Percentiles rank a stretch among this genome's conserved stretches.
phyloP scores from a whole-genome alignment of 1,140 invertebrate genomes.

The Asbolus verrucosus region DNA sequence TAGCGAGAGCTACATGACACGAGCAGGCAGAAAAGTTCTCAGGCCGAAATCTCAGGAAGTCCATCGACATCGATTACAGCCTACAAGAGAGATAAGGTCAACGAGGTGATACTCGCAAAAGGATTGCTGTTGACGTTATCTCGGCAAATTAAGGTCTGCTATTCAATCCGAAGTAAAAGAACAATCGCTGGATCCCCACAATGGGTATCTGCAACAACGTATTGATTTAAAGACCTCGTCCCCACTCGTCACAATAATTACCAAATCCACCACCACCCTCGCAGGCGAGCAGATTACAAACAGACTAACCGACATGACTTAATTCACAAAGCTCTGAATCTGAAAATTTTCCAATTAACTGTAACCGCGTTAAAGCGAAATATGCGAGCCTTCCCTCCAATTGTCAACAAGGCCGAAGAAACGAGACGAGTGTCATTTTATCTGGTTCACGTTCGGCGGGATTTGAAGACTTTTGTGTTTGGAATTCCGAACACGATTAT shows the following conservation, averaged over 20 bases:
- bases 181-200: slow-evolving; percentile 1
- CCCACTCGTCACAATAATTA: no score
- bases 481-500: not conserved
- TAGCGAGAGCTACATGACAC: no score
- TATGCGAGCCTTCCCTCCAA: no score
- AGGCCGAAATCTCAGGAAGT: slow-evolving; percentile 16
- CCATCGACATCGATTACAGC: slow-evolving; percentile 26
- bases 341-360: no score
- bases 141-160: slow-evolving; percentile 22
- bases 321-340: no score
- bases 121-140: slow-evolving; percentile 27
- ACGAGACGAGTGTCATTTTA: not conserved
- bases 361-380: not conserved
- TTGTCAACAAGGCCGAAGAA: no score
- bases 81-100: slow-evolving; percentile 23
- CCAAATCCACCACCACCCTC: no score
- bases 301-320: no score
- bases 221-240: no score
- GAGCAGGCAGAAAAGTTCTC: not conserved
- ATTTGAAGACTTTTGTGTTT: not conserved
- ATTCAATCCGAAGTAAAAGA: slow-evolving; percentile 30
- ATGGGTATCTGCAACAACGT: no score
- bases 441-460: not conserved
- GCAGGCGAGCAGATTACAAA: no score
- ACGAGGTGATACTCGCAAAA: slow-evolving; percentile 22